phyloP scores from a whole-genome alignment of 1,140 invertebrate genomes.

The Grapholita molesta region DNA sequence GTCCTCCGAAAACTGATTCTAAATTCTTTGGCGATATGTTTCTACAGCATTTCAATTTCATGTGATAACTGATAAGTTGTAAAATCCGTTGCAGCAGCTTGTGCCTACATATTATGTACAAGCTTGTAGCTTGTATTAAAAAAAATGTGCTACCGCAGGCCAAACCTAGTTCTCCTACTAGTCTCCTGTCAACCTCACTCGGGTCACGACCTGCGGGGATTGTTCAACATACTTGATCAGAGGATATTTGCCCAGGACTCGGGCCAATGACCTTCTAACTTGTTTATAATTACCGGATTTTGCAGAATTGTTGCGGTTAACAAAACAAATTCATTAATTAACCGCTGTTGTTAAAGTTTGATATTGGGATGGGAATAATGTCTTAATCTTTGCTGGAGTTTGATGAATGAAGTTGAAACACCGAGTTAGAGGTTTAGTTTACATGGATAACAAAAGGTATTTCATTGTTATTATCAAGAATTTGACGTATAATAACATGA shows the following conservation, averaged over 20 bases:
- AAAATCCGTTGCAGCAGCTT: not conserved
- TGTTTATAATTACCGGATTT: not conserved
- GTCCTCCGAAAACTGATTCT: no score
- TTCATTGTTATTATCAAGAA: not conserved
- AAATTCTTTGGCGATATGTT: no score
- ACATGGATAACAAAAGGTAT: not conserved
- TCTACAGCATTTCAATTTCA: no score
- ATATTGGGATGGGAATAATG: not conserved
- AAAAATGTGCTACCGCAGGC: not conserved
- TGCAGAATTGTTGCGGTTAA: not conserved
- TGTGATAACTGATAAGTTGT: not conserved
- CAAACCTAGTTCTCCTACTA: not conserved
- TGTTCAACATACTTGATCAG: not conserved
- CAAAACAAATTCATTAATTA: constrained; percentile 2
- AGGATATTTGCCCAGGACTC: constrained; percentile 2
- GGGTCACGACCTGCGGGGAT: not conserved
- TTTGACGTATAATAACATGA: not conserved
- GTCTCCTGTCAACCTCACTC: not conserved
- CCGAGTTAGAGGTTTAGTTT: not conserved
- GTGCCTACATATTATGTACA: not conserved
- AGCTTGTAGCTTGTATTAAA: no score
- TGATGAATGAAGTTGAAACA: not conserved
- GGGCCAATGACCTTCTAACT: not conserved
- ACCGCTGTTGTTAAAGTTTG: not conserved
- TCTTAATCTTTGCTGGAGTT: not conserved